Evolutionary conservation across 2,113 vertebrate genomes (phyloP).

Genomic region (Eclectus roratus): DNA sequence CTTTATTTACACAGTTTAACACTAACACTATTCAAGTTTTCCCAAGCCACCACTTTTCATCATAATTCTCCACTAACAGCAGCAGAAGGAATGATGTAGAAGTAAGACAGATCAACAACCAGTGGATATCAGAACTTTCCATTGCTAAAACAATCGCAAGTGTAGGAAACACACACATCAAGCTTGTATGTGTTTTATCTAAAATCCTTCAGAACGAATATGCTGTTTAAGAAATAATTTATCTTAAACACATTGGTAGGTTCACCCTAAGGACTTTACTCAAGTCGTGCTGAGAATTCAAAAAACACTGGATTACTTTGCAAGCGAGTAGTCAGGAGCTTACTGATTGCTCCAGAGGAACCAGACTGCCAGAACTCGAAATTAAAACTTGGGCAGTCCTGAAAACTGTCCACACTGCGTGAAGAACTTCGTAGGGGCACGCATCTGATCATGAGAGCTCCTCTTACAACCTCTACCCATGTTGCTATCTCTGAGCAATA

Average conservation of each 20-base stretch:
- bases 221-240: background rate
- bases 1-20: background rate
- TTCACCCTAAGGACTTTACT: background rate
- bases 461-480: background rate
- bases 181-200: background rate
- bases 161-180: background rate
- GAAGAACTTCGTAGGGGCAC: background rate
- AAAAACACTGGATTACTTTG: background rate
- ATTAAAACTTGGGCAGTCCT: background rate
- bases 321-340: background rate
- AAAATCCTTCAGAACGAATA: background rate
- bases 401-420: background rate
- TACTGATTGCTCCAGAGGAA: background rate
- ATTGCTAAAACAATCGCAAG: background rate
- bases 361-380: background rate
- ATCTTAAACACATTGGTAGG: background rate
- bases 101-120: background rate
- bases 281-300: background rate
- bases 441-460: background rate
- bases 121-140: background rate
- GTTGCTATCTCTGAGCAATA: background rate
- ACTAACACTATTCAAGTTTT: background rate
- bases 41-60: background rate
- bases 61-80: background rate
- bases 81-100: background rate